Conservation (phyloP, 2,797 vertebrate species). For the Margarornis squamiger region DNA sequence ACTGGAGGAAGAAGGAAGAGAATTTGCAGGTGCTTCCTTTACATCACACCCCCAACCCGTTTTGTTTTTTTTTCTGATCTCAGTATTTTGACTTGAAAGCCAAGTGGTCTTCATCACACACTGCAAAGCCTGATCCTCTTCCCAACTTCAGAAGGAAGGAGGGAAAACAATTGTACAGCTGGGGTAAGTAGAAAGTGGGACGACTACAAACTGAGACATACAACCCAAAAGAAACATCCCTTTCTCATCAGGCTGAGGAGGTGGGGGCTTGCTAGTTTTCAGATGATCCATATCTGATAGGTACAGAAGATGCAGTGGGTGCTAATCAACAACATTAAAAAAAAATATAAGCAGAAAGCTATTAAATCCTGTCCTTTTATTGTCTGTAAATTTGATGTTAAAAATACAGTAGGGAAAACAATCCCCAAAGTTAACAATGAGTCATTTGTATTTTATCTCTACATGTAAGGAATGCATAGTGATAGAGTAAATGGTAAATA, state of each 20-base stretch:
- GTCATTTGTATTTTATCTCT: background rate
- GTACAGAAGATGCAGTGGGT: background rate
- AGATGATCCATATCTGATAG: background rate
- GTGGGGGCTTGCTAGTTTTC: background rate
- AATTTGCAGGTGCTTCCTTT: background rate
- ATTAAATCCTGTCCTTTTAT: background rate
- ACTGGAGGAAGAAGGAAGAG: background rate
- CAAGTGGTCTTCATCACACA: background rate
- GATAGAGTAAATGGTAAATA: background rate
- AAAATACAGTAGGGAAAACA: background rate
- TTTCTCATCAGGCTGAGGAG: background rate
- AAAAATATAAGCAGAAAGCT: background rate
- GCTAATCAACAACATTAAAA: background rate
- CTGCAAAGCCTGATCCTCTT: background rate
- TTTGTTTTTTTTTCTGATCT: background rate
- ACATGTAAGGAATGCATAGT: background rate
- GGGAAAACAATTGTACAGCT: background rate
- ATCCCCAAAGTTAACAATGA: background rate
- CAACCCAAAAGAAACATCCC: background rate
- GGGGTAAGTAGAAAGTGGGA: background rate
- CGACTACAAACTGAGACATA: background rate
- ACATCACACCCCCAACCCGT: accelerated
- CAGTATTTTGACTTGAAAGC: background rate
- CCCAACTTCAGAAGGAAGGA: background rate
- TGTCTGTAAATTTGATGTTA: background rate